A percentile compares a stretch with the other conserved stretches of the same genome.
phyloP scores from a whole-genome alignment of 2,113 vertebrate genomes.

The Paralichthys olivaceus region DNA sequence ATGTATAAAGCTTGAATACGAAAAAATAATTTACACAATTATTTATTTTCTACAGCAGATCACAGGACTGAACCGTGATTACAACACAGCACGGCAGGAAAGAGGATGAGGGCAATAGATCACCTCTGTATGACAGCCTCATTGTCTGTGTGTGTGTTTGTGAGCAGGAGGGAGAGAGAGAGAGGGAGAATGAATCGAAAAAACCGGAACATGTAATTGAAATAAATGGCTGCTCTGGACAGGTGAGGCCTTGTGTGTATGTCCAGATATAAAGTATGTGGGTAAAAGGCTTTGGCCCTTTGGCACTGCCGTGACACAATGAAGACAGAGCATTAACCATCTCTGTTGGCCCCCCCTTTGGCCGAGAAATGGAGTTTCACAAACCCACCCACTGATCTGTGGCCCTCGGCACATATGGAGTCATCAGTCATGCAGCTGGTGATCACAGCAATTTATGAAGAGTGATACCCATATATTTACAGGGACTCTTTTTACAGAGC shows the following conservation, averaged over 20 bases:
- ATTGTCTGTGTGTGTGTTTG: background rate
- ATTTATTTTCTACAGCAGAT: background rate
- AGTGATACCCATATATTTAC: conserved; percentile 3
- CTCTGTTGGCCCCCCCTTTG: conserved; percentile 1
- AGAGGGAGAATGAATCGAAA: background rate
- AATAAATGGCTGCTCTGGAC: conserved; percentile 43
- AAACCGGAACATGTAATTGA: conserved; percentile 46
- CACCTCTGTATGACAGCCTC: conserved; percentile 1
- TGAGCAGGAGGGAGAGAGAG: background rate
- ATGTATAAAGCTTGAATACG: no score
- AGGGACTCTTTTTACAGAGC: background rate
- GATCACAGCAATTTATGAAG: conserved; percentile 32
- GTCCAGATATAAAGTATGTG: conserved; percentile 14
- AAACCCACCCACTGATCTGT: conserved; percentile 22
- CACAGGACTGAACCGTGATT: background rate
- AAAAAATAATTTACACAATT: no score
- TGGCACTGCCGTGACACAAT: conserved; percentile 20
- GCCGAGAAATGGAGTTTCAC: conserved; percentile 12
- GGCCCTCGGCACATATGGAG: conserved; percentile 18
- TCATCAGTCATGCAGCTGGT: conserved; percentile 39
- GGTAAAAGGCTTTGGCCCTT: conserved; percentile 23
- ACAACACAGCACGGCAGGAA: background rate
- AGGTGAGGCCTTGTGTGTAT: conserved; percentile 11
- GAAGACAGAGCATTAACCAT: conserved; percentile 34
- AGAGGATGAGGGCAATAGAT: conserved; percentile 6